Percentiles rank a stretch among this genome's conserved stretches.
Evolutionary conservation across 2,888 invertebrate genomes (phyloP).

Genomic region (Archips xylosteana): DNA sequence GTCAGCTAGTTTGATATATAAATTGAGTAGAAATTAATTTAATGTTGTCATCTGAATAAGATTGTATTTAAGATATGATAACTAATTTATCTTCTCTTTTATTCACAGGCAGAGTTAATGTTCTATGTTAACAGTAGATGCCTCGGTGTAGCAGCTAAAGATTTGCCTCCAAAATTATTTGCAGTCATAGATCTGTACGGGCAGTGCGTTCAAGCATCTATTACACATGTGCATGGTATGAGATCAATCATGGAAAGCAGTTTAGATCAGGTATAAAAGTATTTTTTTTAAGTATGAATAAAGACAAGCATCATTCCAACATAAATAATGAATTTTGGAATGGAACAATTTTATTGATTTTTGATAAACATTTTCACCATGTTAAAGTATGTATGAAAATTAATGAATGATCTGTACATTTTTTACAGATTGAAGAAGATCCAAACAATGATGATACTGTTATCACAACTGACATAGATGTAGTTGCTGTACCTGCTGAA

Average conservation of each 20-base stretch:
- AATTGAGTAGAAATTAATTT: too few species aligned
- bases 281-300: too few species aligned
- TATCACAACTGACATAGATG: slow-evolving; percentile 62
- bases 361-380: neutral
- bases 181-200: slow-evolving; percentile 98
- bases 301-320: too few species aligned
- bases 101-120: slow-evolving; percentile 90
- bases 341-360: too few species aligned
- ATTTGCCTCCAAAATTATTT: slow-evolving; percentile 92
- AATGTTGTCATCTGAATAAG: too few species aligned
- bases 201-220: slow-evolving; percentile 96
- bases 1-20: too few species aligned
- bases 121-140: slow-evolving; percentile 96
- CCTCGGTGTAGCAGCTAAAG: slow-evolving; percentile 93
- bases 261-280: slow-evolving; percentile 62
- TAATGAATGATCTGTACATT: neutral
- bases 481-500: slow-evolving; percentile 50
- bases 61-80: neutral
- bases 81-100: slow-evolving; percentile 9
- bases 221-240: slow-evolving; percentile 62
- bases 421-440: slow-evolving; percentile 63
- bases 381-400: neutral
- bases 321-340: too few species aligned
- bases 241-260: slow-evolving; percentile 63
- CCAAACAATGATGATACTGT: slow-evolving; percentile 70